Evolutionary conservation across 2,113 vertebrate genomes (phyloP).

Genomic region (Elaphurus davidianus): DNA sequence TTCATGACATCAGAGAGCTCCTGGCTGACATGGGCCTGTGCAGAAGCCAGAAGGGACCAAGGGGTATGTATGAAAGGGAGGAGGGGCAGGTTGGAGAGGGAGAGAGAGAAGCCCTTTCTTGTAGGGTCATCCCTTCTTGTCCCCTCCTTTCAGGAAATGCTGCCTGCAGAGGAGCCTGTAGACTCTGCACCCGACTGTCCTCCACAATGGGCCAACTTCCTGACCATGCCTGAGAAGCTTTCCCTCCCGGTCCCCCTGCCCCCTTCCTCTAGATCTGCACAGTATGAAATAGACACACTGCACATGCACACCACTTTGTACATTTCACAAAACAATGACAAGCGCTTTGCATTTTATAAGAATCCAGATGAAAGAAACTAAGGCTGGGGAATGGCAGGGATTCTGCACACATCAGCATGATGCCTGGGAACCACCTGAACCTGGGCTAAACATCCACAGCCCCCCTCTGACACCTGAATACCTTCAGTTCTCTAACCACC

Average conservation of each 20-base stretch:
- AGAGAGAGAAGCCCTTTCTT: not conserved
- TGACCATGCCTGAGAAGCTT: not conserved
- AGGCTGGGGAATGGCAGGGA: not conserved
- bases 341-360: not conserved
- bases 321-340: not conserved
- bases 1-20: constrained; percentile 38
- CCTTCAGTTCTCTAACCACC: not conserved
- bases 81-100: not conserved
- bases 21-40: not conserved
- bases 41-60: not conserved
- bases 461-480: not conserved
- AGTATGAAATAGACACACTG: not conserved
- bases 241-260: not conserved
- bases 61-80: not conserved
- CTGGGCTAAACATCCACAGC: not conserved
- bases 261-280: not conserved
- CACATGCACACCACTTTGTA: too few species aligned
- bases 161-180: not conserved
- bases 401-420: not conserved
- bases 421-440: not conserved
- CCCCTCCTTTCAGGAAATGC: not conserved
- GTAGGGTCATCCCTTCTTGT: not conserved
- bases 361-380: not conserved
- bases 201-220: not conserved
- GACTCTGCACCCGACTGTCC: not conserved